Evolutionary conservation across 2,797 vertebrate genomes (phyloP).

Genomic region (Dendrocincla tyrannina): DNA sequence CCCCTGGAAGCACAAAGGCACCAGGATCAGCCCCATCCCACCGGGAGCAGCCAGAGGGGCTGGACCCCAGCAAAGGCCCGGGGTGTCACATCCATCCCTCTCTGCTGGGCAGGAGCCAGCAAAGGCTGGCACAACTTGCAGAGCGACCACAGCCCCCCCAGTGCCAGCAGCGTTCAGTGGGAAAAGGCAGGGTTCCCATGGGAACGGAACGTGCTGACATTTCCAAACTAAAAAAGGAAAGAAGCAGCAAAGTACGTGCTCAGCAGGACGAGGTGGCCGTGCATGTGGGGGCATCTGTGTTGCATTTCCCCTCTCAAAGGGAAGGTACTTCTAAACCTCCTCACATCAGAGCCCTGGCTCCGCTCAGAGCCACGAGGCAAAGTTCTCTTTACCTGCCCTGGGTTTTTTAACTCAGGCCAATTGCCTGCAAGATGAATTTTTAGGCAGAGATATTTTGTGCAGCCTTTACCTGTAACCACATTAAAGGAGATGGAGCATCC

Average conservation of each 20-base stretch:
- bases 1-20: neutral
- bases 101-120: neutral
- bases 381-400: neutral
- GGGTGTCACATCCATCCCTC: neutral
- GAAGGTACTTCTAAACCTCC: fast-evolving
- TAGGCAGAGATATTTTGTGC: neutral
- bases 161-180: neutral
- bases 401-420: neutral
- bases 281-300: neutral
- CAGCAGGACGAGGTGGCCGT: neutral
- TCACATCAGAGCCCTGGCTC: fast-evolving
- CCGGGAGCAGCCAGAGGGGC: fast-evolving
- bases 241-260: constrained; percentile 22
- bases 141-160: neutral
- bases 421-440: constrained; percentile 19
- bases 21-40: neutral
- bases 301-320: neutral
- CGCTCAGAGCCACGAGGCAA: fast-evolving
- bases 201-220: constrained; percentile 67
- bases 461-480: constrained; percentile 17
- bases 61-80: fast-evolving
- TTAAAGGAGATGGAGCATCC: neutral
- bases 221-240: constrained; percentile 57
- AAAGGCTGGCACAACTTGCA: fast-evolving
- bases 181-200: constrained; percentile 57